Base-by-base conservation (phyloP, 64 coral and sea anemone genomes). In the Cladopsammia gracilis region DNA sequence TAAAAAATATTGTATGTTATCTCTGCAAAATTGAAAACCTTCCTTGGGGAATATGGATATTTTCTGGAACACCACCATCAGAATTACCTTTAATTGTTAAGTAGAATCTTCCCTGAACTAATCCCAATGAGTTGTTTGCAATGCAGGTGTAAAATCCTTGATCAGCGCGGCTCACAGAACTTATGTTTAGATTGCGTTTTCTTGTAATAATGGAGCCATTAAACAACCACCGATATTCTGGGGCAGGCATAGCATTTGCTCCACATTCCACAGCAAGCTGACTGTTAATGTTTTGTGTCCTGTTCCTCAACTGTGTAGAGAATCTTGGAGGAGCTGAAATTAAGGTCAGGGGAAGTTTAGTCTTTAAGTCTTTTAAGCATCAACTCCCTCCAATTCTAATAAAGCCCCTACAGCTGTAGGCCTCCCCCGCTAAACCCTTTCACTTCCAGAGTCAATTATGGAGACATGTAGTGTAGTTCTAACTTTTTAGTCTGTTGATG, bases 71-170 rank as follows among this genome's bases (percentile, higher is more conserved):
- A 2, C 0, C 0, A 34, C 34, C 34, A 0, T 34, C 2, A 1
- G 2, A 34, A 10, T 56, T 76, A 88, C 86, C 70, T 88, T 76
- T 53, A 88, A 75, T 43, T 76, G 19, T 67, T 68, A 84, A 24
- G 62, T 84, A 84, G 80, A 84, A 69, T 19, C 45, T 52, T 16
- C 80, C 80, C 62, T 65, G 20, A 68, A 45, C 80, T 68, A 26
- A 83, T 68, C 80, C 80, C 19, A 84, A 50, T 66, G 62, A 84
- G 70, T 98, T 98, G 81, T 98, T 94, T 3, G 79, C 92, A 77
- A 51, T 5, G 16, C 96, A 98, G 9, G 70, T 90, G 73, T 98
- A 98, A 67, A 76, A 88, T 48, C 96, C 96, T 87, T 91, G 71
- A 68, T 88, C 42, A 52, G 0, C 57, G 75, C 64, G 66, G 44